Base-by-base conservation (phyloP, 2,797 vertebrate species). In the Chloroceryle inda region DNA sequence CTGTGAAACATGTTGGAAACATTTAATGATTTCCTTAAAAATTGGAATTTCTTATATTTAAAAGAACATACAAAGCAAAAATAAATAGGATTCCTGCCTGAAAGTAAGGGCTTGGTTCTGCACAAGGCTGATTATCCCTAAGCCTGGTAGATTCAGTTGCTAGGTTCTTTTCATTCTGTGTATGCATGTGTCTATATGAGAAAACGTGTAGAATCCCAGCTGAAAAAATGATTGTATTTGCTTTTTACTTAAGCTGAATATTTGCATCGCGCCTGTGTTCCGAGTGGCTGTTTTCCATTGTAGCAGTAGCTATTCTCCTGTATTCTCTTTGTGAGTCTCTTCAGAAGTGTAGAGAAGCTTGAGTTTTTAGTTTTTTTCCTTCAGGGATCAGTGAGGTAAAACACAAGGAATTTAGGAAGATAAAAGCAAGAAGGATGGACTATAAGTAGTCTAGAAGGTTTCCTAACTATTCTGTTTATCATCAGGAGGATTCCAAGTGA, bases 301-400 rank as follows among this genome's bases (percentile, higher is more conserved):
- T 20, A 93, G 47, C 67, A 45, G 50, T 58, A 47, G n/a, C 61
- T 59, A 20, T 1, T 89, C 76, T 91, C 62, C n/a, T 7, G 0
- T 52, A 66, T 78, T 92, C 58, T 72, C 73, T 91, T 94, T 71
- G 38, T 91, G 87, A 77, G 83, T 85, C 50, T 73, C 62, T 47
- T 78, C 64, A 69, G 22, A 56, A 71, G 13, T 10, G 13, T n/a
- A 79, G 45, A 83, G 44, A 74, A 80, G n/a, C 42, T 24, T 31
- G 27, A 86, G 83, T 13, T 61, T 61, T 37, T 37, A 37, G 9
- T 80, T 78, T 29, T 85, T 69, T 78, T 50, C 13, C 42, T 84
- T 93, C 55, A 42, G 45, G 66, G 21, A 44, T 62, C 22, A 73
- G 12, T 37, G 64, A 77, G 66, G 35, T 45, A 82, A 83, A 83